These are phyloP conservation scores for Podargus strigoides DNA, from an alignment of 2,797 vertebrate species.

Conservation along the genomic window DNA sequence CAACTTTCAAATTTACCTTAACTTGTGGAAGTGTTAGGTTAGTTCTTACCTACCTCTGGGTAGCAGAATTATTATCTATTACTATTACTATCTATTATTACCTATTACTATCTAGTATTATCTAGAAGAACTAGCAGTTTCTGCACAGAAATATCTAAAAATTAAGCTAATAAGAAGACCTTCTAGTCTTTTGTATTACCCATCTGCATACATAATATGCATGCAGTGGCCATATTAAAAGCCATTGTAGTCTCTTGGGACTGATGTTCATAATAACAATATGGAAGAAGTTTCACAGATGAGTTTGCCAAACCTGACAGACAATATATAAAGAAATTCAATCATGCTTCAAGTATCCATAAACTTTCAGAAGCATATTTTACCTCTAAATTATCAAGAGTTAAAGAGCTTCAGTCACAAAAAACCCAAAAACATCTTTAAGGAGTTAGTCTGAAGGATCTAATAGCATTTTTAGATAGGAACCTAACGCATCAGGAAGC, in stretches of 20 bases:
- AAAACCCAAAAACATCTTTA: background rate
- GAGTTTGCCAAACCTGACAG: conserved; percentile 1
- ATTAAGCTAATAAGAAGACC: background rate
- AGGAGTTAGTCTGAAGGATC: background rate
- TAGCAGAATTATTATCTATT: no score
- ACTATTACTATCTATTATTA: no score
- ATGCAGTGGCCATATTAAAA: background rate
- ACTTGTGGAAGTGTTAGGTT: background rate
- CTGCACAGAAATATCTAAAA: background rate
- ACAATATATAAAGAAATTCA: background rate
- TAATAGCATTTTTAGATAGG: background rate
- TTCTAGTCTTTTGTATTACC: background rate
- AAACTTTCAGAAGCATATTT: conserved; percentile 4
- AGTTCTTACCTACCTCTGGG: background rate
- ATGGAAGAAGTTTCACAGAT: background rate
- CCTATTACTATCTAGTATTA: no score
- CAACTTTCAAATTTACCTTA: background rate
- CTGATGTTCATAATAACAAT: background rate
- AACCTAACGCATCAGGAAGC: background rate
- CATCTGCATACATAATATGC: background rate
- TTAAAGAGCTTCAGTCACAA: background rate
- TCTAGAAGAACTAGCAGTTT: background rate
- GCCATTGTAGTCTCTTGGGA: background rate
- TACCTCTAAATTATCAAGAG: background rate
- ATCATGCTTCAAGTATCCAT: background rate